Conservation (phyloP, 2,113 vertebrate species). For the Zapus hudsonius region DNA sequence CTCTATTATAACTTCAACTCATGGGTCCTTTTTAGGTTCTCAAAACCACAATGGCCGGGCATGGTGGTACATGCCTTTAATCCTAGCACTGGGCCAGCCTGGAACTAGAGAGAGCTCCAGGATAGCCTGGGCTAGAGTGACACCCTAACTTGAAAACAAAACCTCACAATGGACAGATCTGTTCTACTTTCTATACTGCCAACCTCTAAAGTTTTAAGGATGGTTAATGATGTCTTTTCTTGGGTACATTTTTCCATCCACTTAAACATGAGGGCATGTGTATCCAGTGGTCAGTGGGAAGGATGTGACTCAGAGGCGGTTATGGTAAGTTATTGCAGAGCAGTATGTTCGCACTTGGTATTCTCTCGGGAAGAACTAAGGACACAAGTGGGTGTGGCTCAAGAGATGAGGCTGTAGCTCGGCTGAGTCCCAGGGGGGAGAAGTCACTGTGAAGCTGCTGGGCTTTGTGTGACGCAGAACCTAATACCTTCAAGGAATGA, state of each 20-base stretch:
- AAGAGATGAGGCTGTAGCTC: background rate
- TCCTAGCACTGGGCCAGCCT: no score
- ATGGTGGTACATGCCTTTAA: no score
- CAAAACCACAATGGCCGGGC: background rate
- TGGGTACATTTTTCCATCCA: conserved; percentile 10
- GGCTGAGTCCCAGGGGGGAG: no score
- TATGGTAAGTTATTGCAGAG: background rate
- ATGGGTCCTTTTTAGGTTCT: background rate
- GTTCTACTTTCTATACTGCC: background rate
- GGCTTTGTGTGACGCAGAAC: background rate
- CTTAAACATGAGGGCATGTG: background rate
- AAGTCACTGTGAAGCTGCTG: background rate
- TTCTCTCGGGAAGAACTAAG: conserved; percentile 4
- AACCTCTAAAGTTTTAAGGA: background rate
- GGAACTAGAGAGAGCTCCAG: no score
- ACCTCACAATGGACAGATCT: background rate
- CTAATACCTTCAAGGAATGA: background rate
- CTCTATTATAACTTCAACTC: conserved; percentile 8
- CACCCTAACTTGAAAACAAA: no score
- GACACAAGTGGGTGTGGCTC: background rate
- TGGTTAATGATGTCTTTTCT: background rate
- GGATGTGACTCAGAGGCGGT: background rate
- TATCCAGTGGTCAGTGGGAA: background rate
- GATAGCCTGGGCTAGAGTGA: no score
- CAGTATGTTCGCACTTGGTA: background rate